phyloP scores from a whole-genome alignment of 1,140 invertebrate species.

The Muscidifurax raptorellus region DNA sequence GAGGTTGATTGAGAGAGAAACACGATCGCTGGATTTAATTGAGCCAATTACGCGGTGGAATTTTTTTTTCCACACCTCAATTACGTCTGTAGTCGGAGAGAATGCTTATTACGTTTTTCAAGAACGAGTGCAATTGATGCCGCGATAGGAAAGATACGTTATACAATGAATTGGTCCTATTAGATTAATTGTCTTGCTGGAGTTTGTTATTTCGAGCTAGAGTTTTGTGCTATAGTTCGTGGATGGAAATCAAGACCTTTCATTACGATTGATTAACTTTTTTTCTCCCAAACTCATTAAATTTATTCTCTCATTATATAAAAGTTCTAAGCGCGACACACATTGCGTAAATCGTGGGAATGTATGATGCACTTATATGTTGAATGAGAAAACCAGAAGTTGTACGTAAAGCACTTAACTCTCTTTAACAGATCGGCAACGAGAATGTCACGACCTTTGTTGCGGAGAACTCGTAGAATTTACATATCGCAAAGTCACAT shows the following conservation, averaged over 20 bases:
- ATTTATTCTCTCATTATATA: background rate
- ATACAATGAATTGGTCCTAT: conserved; percentile 1
- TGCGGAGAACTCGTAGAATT: conserved; percentile 69
- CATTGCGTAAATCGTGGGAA: background rate
- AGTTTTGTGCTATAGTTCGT: background rate
- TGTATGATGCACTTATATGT: background rate
- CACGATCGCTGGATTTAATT: conserved; percentile 4
- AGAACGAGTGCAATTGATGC: background rate
- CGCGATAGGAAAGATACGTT: background rate
- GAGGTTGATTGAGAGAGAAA: background rate
- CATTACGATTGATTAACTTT: background rate
- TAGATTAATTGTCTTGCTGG: conserved; percentile 22
- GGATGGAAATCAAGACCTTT: background rate
- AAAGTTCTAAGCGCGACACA: background rate
- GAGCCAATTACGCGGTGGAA: background rate
- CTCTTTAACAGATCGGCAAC: conserved; percentile 60
- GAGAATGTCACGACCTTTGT: conserved; percentile 62
- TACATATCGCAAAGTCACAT: conserved; percentile 70
- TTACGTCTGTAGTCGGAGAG: background rate
- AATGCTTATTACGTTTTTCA: background rate
- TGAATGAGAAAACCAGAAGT: background rate
- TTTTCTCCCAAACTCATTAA: background rate
- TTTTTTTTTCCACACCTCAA: background rate
- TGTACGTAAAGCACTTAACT: background rate
- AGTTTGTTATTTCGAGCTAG: background rate